These are phyloP conservation scores for Onychomys torridus DNA, from an alignment of 2,797 vertebrate species.

Conservation along the genomic window DNA sequence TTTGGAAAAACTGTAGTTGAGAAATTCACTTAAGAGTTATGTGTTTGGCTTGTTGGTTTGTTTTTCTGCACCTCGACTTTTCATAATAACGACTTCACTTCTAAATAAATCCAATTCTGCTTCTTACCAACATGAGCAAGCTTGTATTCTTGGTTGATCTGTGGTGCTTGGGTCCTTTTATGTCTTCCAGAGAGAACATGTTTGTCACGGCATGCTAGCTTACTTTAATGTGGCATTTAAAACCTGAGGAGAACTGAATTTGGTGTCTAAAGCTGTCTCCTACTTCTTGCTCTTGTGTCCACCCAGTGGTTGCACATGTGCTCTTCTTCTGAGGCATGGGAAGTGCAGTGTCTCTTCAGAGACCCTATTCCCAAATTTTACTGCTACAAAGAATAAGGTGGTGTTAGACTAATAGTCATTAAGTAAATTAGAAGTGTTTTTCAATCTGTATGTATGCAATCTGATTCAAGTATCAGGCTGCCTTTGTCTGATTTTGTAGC, in stretches of 20 bases:
- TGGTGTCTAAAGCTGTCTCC: neutral
- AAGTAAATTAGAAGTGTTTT: constrained; percentile 35
- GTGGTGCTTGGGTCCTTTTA: neutral
- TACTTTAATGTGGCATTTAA: constrained; percentile 40
- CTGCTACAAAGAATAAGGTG: neutral
- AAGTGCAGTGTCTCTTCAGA: neutral
- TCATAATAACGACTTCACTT: constrained; percentile 50
- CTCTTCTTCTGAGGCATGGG: neutral
- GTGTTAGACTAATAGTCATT: neutral
- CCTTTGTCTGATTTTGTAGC: constrained; percentile 48
- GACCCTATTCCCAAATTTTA: neutral
- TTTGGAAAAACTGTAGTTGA: neutral
- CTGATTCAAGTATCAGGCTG: neutral
- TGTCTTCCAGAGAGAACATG: neutral
- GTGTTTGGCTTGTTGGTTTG: neutral
- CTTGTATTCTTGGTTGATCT: neutral
- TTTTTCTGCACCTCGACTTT: neutral
- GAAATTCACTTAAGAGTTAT: constrained; percentile 10
- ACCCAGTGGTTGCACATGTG: neutral
- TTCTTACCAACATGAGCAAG: constrained; percentile 39
- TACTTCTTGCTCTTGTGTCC: neutral
- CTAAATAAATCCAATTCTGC: constrained; percentile 38
- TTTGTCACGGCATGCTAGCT: constrained; percentile 21
- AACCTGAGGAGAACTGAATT: constrained; percentile 30
- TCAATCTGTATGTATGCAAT: neutral